phyloP scores from a whole-genome alignment of 2,888 invertebrate species.

The Eledone cirrhosa region DNA sequence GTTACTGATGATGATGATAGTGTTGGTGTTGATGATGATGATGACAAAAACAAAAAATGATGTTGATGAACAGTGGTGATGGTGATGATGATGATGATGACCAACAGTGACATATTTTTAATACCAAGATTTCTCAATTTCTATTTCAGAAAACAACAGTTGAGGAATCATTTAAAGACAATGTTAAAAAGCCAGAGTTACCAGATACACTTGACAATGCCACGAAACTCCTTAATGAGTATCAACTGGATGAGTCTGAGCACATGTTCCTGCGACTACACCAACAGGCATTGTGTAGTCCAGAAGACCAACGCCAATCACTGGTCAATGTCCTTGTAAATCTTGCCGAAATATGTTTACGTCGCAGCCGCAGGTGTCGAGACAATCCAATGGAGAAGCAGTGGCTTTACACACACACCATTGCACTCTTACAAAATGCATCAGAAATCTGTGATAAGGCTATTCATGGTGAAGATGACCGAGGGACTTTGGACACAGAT shows the following conservation, averaged over 20 bases:
- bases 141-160: slow-evolving; percentile 11
- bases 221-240: slow-evolving; percentile 41
- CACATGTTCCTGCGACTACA: slow-evolving; percentile 50
- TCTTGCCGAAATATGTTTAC: slow-evolving; percentile 55
- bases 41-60: no score
- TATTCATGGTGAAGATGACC: slow-evolving; percentile 41
- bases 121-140: no score
- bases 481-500: slow-evolving; percentile 32
- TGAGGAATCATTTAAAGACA: slow-evolving; percentile 32
- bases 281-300: slow-evolving; percentile 48
- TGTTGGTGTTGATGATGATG: no score
- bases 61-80: no score
- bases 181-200: slow-evolving; percentile 31
- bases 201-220: slow-evolving; percentile 40
- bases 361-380: slow-evolving; percentile 51
- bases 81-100: no score
- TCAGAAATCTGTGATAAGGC: slow-evolving; percentile 54
- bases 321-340: slow-evolving; percentile 51
- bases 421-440: slow-evolving; percentile 54
- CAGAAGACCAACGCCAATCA: slow-evolving; percentile 46
- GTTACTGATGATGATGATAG: no score
- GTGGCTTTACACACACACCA: slow-evolving; percentile 59
- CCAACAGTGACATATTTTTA: no score
- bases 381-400: slow-evolving; percentile 59
- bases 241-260: slow-evolving; percentile 52